Base-by-base conservation (phyloP, 2,888 invertebrate genomes). In the Crepidodera aurea region DNA sequence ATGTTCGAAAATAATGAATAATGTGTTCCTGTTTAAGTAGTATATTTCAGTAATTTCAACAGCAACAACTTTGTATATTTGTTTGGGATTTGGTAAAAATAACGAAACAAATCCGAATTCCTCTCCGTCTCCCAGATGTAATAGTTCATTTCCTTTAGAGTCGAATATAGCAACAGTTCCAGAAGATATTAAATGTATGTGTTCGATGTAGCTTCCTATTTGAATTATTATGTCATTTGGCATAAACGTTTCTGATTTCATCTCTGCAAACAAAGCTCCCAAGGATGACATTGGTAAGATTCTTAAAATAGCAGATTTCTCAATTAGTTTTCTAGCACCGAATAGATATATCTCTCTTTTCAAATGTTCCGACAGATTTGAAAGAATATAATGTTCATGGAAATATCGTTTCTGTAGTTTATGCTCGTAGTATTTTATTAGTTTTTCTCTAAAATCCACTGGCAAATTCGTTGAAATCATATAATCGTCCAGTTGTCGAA, bases 391-490 rank as follows among this genome's bases (percentile, higher is more conserved):
- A 0, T 80, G 77, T 63, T 86, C 86, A 65, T 83, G 82, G 72
- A 84, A 86, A 68, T 84, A 86, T 27, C 78, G 78, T 60, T 82
- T 82, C 66, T 83, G 84, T 69, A 82, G 86, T 53, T 81, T 81
- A 71, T 84, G 84, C 56, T 82, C 79, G 70, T 85, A 86, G 71
- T 84, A 86, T 7, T 78, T 77, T 6, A 81, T 71, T 6, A 87
- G 76, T 3, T 83, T 81, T 34, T 79, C 75, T 70, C 81, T 81
- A 13, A 86, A 71, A 7, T 75, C 66, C 8, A 72, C 65, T 0
- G 86, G 84, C 15, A 86, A 78, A 65, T 83, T 83, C 68, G 84
- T 84, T 46, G 83, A 81, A 3, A 73, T 75, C 80, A 84, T 84
- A 68, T 85, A 87, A 60, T 83, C 83, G 75, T 83, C 78, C 10